Evolutionary conservation across 1,140 invertebrate species (phyloP).

Genomic region (Drosophila persimilis): DNA sequence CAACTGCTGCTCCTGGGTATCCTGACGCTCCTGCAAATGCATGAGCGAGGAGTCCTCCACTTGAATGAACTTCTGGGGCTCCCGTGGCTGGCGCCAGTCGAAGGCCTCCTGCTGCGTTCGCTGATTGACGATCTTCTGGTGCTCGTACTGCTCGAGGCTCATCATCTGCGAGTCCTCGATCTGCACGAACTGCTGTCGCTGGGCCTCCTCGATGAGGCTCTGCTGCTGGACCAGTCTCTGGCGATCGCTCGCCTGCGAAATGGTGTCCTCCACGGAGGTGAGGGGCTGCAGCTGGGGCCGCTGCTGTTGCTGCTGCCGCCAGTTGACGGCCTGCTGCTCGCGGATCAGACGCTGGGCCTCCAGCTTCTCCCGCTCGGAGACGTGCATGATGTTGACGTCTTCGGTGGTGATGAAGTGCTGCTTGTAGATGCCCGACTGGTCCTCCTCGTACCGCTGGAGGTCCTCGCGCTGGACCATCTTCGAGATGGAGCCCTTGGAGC

Average conservation of each 20-base stretch:
- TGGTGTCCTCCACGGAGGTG: slow-evolving; percentile 77
- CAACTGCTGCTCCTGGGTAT: slow-evolving; percentile 66
- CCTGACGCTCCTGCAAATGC: slow-evolving; percentile 72
- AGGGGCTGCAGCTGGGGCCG: slow-evolving; percentile 67
- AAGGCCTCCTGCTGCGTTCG: slow-evolving; percentile 63
- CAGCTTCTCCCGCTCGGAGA: slow-evolving; percentile 71
- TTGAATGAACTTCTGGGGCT: slow-evolving; percentile 66
- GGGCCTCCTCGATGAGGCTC: slow-evolving; percentile 62
- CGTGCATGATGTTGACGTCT: slow-evolving; percentile 74
- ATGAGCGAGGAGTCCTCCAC: slow-evolving; percentile 75
- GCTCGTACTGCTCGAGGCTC: slow-evolving; percentile 71
- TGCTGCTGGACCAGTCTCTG: slow-evolving; percentile 57
- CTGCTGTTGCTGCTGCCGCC: slow-evolving; percentile 62
- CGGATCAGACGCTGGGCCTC: slow-evolving; percentile 66
- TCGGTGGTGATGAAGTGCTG: slow-evolving; percentile 76
- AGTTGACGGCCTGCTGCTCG: slow-evolving; percentile 75
- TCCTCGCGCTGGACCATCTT: slow-evolving; percentile 65
- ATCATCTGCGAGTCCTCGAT: slow-evolving; percentile 77
- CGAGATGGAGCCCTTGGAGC: slow-evolving; percentile 73
- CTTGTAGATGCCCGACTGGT: slow-evolving; percentile 60
- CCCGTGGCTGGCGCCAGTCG: slow-evolving; percentile 70
- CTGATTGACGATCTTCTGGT: slow-evolving; percentile 62
- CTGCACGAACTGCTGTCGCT: slow-evolving; percentile 66
- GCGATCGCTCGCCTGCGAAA: slow-evolving; percentile 58
- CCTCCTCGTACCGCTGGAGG: slow-evolving; percentile 69